Evolutionary conservation across 1,140 invertebrate genomes (phyloP).

Genomic region (Hirudo medicinalis): DNA sequence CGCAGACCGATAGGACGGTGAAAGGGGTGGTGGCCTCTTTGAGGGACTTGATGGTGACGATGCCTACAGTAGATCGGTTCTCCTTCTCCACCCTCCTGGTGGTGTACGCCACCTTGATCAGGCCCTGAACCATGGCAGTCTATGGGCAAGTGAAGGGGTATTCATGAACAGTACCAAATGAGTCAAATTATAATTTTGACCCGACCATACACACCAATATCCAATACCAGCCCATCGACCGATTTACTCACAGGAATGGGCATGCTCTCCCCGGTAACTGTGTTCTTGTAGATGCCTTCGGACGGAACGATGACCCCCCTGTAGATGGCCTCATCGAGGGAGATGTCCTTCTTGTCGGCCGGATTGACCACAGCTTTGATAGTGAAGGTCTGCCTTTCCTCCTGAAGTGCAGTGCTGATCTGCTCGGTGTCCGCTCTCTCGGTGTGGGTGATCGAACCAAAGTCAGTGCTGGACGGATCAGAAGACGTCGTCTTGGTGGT

Average conservation of each 20-base stretch:
- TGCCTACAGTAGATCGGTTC: conserved; percentile 30
- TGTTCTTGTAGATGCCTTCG: conserved; percentile 19
- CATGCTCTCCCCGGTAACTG: conserved; percentile 12
- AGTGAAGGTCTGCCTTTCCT: conserved; percentile 26
- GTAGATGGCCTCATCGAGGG: conserved; percentile 30
- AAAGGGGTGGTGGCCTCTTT: conserved; percentile 32
- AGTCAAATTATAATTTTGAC: background rate
- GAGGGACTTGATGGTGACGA: conserved; percentile 36
- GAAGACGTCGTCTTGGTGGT: background rate
- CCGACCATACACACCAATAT: no score
- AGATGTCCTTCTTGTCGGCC: conserved; percentile 17
- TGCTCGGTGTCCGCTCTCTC: conserved; percentile 25
- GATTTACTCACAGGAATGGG: conserved; percentile 14
- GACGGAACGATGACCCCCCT: conserved; percentile 28
- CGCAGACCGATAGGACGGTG: conserved; percentile 31
- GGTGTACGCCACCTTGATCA: conserved; percentile 23
- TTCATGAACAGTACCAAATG: background rate
- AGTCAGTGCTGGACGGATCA: conserved; percentile 1
- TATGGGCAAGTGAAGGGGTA: background rate
- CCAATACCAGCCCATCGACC: background rate
- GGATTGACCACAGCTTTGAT: conserved; percentile 19
- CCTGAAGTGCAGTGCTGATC: conserved; percentile 24
- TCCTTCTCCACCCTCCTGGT: conserved; percentile 11
- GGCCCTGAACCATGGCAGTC: conserved; percentile 16
- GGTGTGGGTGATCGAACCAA: conserved; percentile 30